Base-by-base conservation (phyloP, 2,797 vertebrate genomes). In the Betta splendens region DNA sequence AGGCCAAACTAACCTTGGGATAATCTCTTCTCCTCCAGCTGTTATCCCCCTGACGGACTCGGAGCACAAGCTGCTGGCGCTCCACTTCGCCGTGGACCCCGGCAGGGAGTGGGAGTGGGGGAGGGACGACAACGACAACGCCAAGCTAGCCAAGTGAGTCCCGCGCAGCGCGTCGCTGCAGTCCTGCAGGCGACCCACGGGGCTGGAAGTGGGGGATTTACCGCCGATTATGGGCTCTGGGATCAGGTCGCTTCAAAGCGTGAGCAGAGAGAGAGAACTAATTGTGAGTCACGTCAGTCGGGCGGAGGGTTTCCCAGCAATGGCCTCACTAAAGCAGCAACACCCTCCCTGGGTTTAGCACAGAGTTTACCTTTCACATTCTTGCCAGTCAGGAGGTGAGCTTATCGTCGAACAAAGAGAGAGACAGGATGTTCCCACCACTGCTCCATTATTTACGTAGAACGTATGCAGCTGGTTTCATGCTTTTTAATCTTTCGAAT, bases 91-190 rank as follows among this genome's bases (percentile, higher is more conserved):
- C 0, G 95, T 98, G 71, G 98, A 99, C 88, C 98, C 98, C 16
- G 96, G 97, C 68, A 94, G 94, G 69, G 95, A 95, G 91, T 99
- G 97, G 98, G 95, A 96, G 43, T 99, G 98, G 97, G 95, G 94
- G 46, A 96, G 95, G 81, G 96, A 98, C 18, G 96, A 98, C 92
- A 94, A 93, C 21, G 96, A 99, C 87, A 97, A 98, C 64, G 86
- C 92, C 88, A 95, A 94, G 77, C 89, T 98, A 71, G 97, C 97
- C 86, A 96, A 95, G 98, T 99, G 93, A 95, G 94, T 85, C 70
- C 66, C 17, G 42, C 53, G 29, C 60, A 39, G 64, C 21, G 22
- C 33, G 72, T 65, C 42, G 17, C 42, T 69, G 53, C 63, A 59
- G 25, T 61, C 60, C 72, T 72, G 22, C 48, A 22, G 65, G 78